Evolutionary conservation across 2,113 vertebrate genomes (phyloP).

Genomic region (Taurulus bubalis): DNA sequence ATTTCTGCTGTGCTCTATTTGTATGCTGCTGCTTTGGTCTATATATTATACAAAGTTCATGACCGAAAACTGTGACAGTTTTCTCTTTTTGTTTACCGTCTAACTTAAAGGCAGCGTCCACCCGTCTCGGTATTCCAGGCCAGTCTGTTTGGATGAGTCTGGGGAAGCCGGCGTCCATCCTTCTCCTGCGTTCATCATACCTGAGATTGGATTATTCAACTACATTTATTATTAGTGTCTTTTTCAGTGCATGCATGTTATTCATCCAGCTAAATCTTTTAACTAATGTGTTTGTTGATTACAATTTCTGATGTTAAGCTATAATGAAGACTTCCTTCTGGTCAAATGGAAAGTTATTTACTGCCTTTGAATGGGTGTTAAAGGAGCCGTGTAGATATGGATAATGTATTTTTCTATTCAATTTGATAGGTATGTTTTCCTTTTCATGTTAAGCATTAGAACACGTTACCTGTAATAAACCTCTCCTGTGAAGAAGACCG

Average conservation of each 20-base stretch:
- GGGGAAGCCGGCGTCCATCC: conserved; percentile 68
- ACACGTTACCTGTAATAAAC: conserved; percentile 77
- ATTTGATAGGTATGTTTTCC: background rate
- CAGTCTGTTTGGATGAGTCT: conserved; percentile 62
- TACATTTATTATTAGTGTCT: background rate
- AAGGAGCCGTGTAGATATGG: background rate
- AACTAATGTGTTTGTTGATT: background rate
- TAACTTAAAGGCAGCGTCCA: conserved; percentile 69
- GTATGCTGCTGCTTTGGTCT: conserved; percentile 15
- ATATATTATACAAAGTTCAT: conserved; percentile 14
- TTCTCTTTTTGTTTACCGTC: conserved; percentile 41
- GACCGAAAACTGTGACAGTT: background rate
- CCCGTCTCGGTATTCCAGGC: conserved; percentile 53
- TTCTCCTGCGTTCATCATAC: conserved; percentile 67
- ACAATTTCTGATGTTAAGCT: background rate
- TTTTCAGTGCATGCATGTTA: background rate
- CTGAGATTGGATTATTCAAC: conserved; percentile 19
- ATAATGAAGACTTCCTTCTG: background rate
- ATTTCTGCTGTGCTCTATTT: conserved; percentile 47
- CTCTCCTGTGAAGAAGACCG: conserved; percentile 74
- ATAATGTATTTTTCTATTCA: background rate
- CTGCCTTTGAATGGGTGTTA: background rate
- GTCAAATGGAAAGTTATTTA: background rate
- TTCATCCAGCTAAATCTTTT: background rate
- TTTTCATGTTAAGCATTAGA: background rate